Evolutionary conservation across 2,113 vertebrate genomes (phyloP).

Genomic region (Menura novaehollandiae): DNA sequence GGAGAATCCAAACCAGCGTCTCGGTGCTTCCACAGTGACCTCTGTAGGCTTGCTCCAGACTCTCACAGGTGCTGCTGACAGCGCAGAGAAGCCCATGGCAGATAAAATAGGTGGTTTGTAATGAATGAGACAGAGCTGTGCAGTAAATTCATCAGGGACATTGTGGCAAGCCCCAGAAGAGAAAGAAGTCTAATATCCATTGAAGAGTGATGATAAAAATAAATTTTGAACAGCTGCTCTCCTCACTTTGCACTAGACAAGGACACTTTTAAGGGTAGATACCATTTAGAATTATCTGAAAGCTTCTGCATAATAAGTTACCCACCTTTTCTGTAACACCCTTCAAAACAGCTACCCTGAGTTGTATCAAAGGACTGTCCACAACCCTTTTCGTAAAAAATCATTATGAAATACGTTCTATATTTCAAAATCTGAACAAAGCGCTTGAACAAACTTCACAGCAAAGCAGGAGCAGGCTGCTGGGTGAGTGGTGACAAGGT

Average conservation of each 20-base stretch:
- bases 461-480: not conserved
- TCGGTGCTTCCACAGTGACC: not conserved
- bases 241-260: not conserved
- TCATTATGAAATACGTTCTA: not conserved
- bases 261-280: constrained; percentile 34
- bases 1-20: not conserved
- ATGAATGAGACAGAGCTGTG: not conserved
- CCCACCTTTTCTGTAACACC: not conserved
- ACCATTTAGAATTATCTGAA: not conserved
- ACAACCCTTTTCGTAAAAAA: not conserved
- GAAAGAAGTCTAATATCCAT: constrained; percentile 5
- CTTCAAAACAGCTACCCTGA: not conserved
- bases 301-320: not conserved
- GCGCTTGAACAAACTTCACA: not conserved
- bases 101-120: not conserved
- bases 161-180: not conserved
- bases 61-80: not conserved
- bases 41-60: not conserved
- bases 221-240: constrained; percentile 45
- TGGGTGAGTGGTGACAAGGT: constrained; percentile 32
- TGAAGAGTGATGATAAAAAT: constrained; percentile 43
- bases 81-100: not conserved
- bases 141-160: not conserved
- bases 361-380: not conserved
- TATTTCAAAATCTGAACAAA: constrained; percentile 2